Evolutionary conservation across 2,113 vertebrate species (phyloP), one percentile per base, ranked within the genome.

Genomic region (Rhea pennata): DNA sequence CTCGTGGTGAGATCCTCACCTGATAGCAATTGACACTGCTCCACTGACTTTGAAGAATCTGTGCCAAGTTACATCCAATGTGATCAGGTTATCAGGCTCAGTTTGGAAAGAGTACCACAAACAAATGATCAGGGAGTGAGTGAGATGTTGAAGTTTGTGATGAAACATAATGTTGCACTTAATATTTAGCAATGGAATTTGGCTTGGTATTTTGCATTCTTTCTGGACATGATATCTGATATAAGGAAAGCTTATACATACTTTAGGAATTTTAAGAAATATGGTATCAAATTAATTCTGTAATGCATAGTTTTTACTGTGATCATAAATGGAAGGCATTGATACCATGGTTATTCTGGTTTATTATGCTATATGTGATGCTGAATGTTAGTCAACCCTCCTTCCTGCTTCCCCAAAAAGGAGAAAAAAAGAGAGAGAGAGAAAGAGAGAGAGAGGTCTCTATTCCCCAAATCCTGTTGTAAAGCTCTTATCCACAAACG

Each of bases 21-120:
- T 84, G 70, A 36, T 22, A 78, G 73, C 0, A 0, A 40, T 62
- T 92, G 50, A 40, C 50, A 54, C n/a, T 46, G 6, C 50, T 59
- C 39, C 1, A 0, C 39, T 93, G 61, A 31, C 48, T 84, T 22
- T 50, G 74, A 92, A 79, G 33, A 73, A 13, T 53, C 73, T 84
- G 62, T 95, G 84, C 73, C 88, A 92, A 73, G 50, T 73, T 79
- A n/a, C 40, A 92, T 53, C 42, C n/a, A 42, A 5, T 56, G 10
- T 12, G 44, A 70, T 33, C 73, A 39, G 50, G 70, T 26, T 39
- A 24, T 12, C 50, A 69, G 65, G 73, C 42, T 71, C 12, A 16
- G 84, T 93, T 93, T 84, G 88, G 65, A 88, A 90, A 62, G 61
- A 90, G 10, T 71, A 65, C 39, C 67, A 58, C 29, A 66, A 88